Conservation (phyloP, 2,113 vertebrate species). For the Rousettus leschenaultii region DNA sequence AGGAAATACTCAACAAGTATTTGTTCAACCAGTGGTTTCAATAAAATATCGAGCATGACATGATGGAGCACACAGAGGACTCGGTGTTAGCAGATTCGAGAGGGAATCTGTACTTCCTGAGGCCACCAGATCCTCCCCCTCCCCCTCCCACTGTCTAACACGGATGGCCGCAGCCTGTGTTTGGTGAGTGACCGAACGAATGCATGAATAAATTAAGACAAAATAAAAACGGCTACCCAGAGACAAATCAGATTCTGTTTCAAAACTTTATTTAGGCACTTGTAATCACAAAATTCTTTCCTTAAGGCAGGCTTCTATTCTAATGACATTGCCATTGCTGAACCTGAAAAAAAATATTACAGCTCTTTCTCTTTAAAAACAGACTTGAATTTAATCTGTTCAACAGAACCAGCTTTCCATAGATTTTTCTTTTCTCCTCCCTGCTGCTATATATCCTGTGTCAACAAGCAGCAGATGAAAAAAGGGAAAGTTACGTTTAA, state of each 20-base stretch:
- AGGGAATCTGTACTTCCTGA: neutral
- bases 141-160: neutral
- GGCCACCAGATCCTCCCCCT: neutral
- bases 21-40: neutral
- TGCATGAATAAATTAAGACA: neutral
- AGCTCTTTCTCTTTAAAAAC: neutral
- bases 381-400: constrained; percentile 34
- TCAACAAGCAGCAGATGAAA: neutral
- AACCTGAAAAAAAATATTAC: constrained; percentile 6
- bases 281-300: neutral
- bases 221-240: neutral
- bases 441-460: neutral
- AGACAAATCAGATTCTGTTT: neutral
- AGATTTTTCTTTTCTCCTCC: constrained; percentile 8
- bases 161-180: neutral
- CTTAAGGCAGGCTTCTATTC: neutral
- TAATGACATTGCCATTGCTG: neutral
- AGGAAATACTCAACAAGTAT: neutral
- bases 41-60: neutral
- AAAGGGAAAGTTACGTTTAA: neutral
- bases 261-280: neutral
- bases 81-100: too few species aligned
- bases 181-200: neutral
- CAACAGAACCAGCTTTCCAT: constrained; percentile 1
- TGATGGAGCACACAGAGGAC: neutral